These are phyloP conservation scores for Cyprinus carpio DNA, from an alignment of 2,113 vertebrate species.

Conservation along the genomic window DNA sequence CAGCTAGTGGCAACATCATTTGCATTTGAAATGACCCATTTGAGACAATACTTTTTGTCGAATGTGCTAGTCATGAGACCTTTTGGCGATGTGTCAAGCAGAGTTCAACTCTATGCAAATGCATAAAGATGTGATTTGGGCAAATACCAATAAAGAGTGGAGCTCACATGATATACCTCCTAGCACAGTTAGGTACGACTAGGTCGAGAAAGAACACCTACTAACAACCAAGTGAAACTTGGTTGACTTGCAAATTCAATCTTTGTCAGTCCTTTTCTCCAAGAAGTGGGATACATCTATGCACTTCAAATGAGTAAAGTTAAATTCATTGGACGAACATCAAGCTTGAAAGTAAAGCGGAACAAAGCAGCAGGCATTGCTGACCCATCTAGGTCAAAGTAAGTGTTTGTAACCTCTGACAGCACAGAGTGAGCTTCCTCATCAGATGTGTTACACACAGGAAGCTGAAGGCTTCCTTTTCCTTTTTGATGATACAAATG, in stretches of 20 bases:
- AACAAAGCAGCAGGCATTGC: constrained; percentile 22
- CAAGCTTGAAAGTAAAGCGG: background rate
- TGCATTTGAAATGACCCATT: background rate
- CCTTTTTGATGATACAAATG: constrained; percentile 20
- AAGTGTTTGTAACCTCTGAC: constrained; percentile 14
- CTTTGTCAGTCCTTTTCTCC: background rate
- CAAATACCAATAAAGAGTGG: background rate
- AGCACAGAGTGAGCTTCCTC: constrained; percentile 27
- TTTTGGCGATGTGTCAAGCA: background rate
- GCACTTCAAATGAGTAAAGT: background rate
- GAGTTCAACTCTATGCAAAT: background rate
- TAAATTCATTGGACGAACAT: background rate
- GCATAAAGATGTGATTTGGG: background rate
- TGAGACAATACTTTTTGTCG: background rate
- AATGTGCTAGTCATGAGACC: background rate
- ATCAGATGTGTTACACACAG: constrained; percentile 42
- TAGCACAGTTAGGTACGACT: background rate
- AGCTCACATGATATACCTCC: background rate
- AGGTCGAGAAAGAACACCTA: background rate
- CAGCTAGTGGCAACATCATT: background rate
- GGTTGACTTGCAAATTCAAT: background rate
- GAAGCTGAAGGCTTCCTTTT: constrained; percentile 46
- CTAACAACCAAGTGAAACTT: background rate
- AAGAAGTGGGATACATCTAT: background rate
- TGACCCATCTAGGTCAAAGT: constrained; percentile 13